Evolutionary conservation across 2,113 vertebrate species (phyloP).

Genomic region (Vireo altiloquus): DNA sequence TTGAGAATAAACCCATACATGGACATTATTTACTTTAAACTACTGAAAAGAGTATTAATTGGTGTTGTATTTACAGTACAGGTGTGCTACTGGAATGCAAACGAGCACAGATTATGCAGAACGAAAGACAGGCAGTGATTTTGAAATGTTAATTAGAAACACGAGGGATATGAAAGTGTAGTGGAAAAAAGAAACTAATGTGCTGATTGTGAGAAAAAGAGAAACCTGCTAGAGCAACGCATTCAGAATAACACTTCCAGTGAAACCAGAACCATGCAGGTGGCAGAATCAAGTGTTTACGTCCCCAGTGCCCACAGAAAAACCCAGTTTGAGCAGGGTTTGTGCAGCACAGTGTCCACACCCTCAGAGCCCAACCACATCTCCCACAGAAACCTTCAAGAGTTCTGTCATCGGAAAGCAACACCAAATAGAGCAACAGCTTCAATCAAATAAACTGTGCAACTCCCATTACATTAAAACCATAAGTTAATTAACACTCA

Average conservation of each 20-base stretch:
- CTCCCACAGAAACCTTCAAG: fast-evolving
- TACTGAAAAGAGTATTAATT: constrained; percentile 39
- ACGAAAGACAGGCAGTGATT: background rate
- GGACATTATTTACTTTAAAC: constrained; percentile 6
- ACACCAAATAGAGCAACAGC: background rate
- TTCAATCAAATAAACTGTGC: background rate
- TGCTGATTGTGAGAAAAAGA: constrained; percentile 21
- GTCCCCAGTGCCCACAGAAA: background rate
- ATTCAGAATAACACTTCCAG: background rate
- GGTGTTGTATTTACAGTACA: constrained; percentile 21
- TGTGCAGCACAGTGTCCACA: too few species aligned
- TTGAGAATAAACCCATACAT: constrained; percentile 35
- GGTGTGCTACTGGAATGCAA: constrained; percentile 30
- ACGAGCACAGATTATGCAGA: constrained; percentile 18
- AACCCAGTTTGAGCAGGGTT: too few species aligned
- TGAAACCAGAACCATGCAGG: background rate
- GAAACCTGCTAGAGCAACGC: background rate
- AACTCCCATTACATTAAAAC: fast-evolving
- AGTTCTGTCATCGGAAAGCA: background rate
- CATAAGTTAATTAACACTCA: background rate
- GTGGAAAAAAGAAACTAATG: background rate
- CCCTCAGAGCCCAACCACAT: too few species aligned
- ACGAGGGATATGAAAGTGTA: background rate
- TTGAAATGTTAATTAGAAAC: constrained; percentile 57
- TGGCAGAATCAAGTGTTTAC: background rate